phyloP scores from a whole-genome alignment of 2,888 invertebrate genomes.

The Adelognathus sp. region DNA sequence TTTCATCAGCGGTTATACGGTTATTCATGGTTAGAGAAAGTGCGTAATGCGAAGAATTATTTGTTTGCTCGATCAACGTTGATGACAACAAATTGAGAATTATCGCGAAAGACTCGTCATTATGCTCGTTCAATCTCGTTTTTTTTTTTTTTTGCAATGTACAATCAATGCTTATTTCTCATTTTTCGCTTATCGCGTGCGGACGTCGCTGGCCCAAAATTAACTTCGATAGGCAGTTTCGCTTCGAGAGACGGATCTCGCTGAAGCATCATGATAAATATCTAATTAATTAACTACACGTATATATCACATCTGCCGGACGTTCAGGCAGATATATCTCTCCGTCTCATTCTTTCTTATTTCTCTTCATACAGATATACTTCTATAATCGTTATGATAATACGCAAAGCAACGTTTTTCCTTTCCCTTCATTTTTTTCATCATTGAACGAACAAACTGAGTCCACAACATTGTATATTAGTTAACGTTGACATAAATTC shows the following conservation, averaged over 20 bases:
- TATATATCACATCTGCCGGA: conserved; percentile 51
- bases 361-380: conserved; percentile 34
- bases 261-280: conserved; percentile 66
- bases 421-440: not conserved
- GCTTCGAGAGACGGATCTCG: conserved; percentile 56
- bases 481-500: conserved; percentile 33
- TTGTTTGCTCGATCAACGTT: conserved; percentile 39
- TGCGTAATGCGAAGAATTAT: conserved; percentile 45
- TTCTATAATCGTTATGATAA: conserved; percentile 24
- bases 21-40: conserved; percentile 45
- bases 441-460: conserved; percentile 20
- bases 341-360: not conserved
- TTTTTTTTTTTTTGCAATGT: conserved; percentile 34
- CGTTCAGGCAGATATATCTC: conserved; percentile 23
- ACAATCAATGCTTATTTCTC: conserved; percentile 62
- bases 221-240: conserved; percentile 69
- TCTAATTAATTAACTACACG: conserved; percentile 52
- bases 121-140: conserved; percentile 67
- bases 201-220: conserved; percentile 44
- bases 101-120: conserved; percentile 21
- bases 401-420: conserved; percentile 26
- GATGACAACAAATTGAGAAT: conserved; percentile 37
- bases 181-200: conserved; percentile 38
- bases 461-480: conserved; percentile 31
- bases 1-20: conserved; percentile 42